phyloP scores from a whole-genome alignment of 1,140 invertebrate species.

The Bathynomus jamesi region DNA sequence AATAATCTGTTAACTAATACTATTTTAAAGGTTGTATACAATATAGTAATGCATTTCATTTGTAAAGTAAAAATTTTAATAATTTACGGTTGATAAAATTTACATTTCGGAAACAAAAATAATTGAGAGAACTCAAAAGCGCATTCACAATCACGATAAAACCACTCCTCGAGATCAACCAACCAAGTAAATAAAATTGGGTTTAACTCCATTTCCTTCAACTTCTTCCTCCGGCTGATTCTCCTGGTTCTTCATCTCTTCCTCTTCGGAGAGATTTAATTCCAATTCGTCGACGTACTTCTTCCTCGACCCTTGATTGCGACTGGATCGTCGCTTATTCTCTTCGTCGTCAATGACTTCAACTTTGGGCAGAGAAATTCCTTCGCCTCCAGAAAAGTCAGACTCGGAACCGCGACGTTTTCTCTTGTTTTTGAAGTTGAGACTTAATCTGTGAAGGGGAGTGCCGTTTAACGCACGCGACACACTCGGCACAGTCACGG shows the following conservation, averaged over 20 bases:
- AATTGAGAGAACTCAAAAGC: too few relatives aligned
- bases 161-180: too few relatives aligned
- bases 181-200: constrained; percentile 80
- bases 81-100: too few relatives aligned
- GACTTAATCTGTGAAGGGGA: too few relatives aligned
- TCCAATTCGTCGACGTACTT: constrained; percentile 95
- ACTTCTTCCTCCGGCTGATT: constrained; percentile 45
- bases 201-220: constrained; percentile 50
- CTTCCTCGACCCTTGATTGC: constrained; percentile 82
- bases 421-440: constrained; percentile 46
- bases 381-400: constrained; percentile 67
- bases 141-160: too few relatives aligned
- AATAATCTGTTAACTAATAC: too few relatives aligned
- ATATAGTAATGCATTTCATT: too few relatives aligned
- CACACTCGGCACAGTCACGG: too few relatives aligned
- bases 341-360: constrained; percentile 51
- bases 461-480: too few relatives aligned
- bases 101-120: too few relatives aligned
- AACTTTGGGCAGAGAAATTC: constrained; percentile 41
- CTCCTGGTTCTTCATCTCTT: constrained; percentile 48
- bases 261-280: constrained; percentile 83
- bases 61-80: too few relatives aligned
- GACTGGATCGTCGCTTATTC: constrained; percentile 77
- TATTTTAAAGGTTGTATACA: too few relatives aligned
- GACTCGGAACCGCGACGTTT: constrained; percentile 44